Base-by-base conservation (phyloP, 2,888 invertebrate species). In the Spilarctia lutea region DNA sequence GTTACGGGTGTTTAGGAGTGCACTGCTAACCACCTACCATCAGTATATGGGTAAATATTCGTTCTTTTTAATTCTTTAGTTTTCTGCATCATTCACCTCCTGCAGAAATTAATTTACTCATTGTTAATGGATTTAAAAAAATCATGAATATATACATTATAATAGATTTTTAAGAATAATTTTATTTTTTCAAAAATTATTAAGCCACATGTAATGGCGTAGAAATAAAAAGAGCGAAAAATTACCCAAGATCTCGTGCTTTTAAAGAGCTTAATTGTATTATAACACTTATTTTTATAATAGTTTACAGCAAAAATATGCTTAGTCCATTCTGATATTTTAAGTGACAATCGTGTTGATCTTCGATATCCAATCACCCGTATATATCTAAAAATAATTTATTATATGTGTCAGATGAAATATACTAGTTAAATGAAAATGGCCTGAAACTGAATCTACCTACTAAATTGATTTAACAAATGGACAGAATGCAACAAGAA, bases 401-500 rank as follows among this genome's bases (percentile, higher is more conserved):
- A 33, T 68, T 30, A 24, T 48, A 20, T 30, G 1, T 63, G 27
- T 27, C 6, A 63, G 7, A 63, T 63, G 18, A 63, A 63, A 30
- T 18, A 8, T 63, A 27, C 7, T 7, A 30, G 30, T 63, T 18
- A 16, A 16, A 67, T 39, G 45, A 52, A 20, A 65, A 72, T 75
- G 75, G 56, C 65, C 65, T 30, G 27, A 63, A 39, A 20, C 16
- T 67, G 52, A 63, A 39, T 16, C 16, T 65, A 67, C 56, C 16
- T 65, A 67, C 56, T 24, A 56, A 65, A 71, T n/a, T 45, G 63
- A 68, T 48, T 52, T 33, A 33, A 48, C 75, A 56, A 65, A 35
- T 24, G 52, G 48, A 65, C 39, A 68, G 45, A 39, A 45, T 39
- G 24, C 35, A 82, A 75, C 56, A 85, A 82, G 79, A 52, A 75